phyloP scores from a whole-genome alignment of 2,797 vertebrate species.

The Coreius guichenoti region DNA sequence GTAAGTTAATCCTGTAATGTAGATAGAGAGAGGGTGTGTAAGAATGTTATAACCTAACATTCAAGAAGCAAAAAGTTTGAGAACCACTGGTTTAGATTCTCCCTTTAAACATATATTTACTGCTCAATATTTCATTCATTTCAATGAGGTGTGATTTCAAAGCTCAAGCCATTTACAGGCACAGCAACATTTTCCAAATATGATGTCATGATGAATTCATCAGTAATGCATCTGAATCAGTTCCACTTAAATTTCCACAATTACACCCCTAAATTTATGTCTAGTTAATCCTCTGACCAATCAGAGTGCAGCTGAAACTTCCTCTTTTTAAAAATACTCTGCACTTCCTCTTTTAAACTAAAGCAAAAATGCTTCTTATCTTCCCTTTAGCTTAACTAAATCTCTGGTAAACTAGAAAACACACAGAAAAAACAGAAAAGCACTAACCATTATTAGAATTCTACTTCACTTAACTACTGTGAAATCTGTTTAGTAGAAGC shows the following conservation, averaged over 20 bases:
- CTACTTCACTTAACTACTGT: not conserved
- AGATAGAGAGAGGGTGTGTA: not conserved
- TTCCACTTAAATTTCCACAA: conserved; percentile 6
- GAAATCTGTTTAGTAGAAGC: not conserved
- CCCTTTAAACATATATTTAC: not conserved
- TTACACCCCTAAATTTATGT: not conserved
- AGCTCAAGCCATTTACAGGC: not conserved
- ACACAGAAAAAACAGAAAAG: not conserved
- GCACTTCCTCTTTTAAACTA: conserved; percentile 39
- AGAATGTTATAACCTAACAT: not conserved
- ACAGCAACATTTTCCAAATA: conserved; percentile 20
- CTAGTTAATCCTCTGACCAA: conserved; percentile 13
- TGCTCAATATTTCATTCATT: conserved; percentile 3
- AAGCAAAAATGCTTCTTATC: not conserved
- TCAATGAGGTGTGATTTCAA: not conserved
- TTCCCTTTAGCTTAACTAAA: not conserved
- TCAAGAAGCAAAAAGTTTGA: not conserved
- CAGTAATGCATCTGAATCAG: not conserved
- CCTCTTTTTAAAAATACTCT: conserved; percentile 60
- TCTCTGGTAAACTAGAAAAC: not conserved
- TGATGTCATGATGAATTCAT: conserved; percentile 6
- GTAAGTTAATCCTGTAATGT: not conserved
- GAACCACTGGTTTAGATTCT: not conserved
- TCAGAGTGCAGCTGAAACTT: conserved; percentile 52
- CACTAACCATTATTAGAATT: not conserved